phyloP scores from a whole-genome alignment of 2,797 vertebrate genomes.

The Spinibarbus caldwelli region DNA sequence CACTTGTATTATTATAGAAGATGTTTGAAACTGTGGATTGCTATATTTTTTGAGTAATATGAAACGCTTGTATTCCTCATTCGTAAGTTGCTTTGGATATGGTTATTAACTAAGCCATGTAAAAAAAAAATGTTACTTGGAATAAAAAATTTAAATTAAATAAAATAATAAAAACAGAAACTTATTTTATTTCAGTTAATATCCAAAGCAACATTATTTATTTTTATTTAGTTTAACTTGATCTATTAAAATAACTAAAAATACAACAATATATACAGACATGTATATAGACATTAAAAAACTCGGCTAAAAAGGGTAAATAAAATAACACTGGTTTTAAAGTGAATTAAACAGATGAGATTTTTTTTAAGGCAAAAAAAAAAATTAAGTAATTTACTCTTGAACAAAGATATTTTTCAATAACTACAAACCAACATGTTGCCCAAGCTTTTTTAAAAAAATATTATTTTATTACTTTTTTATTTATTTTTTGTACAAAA shows the following conservation, averaged over 20 bases:
- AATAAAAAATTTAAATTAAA: too few species aligned
- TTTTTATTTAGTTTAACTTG: background rate
- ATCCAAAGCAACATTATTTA: background rate
- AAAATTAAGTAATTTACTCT: background rate
- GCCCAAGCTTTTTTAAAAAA: background rate
- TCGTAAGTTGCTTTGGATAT: background rate
- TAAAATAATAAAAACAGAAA: too few species aligned
- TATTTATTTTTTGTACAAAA: background rate
- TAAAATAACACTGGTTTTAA: background rate
- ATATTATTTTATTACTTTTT: background rate
- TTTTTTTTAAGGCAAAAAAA: background rate
- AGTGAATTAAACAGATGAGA: background rate
- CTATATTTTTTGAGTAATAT: background rate
- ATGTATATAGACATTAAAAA: background rate
- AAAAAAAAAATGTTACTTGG: background rate
- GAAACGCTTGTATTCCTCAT: background rate
- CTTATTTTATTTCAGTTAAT: background rate
- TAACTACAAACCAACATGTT: background rate
- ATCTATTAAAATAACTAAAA: background rate
- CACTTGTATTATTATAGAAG: background rate
- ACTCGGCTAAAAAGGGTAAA: background rate
- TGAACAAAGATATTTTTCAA: background rate
- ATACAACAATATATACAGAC: background rate
- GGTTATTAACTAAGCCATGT: background rate
- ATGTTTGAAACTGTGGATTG: background rate